phyloP scores from a whole-genome alignment of 2,888 invertebrate species.

The Druceiella hillmani region DNA sequence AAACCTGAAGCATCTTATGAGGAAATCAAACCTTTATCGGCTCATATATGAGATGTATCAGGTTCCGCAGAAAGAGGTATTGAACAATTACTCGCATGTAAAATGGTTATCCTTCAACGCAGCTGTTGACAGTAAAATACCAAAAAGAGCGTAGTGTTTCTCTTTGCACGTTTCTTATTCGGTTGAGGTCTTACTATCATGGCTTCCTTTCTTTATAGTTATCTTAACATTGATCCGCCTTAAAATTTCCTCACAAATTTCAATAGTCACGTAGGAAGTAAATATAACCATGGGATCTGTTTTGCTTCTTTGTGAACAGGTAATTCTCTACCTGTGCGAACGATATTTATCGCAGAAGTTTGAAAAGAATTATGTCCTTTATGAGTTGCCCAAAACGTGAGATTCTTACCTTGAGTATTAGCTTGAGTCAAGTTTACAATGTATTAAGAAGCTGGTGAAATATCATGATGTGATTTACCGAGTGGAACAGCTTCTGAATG shows the following conservation, averaged over 20 bases:
- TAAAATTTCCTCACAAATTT: slow-evolving; percentile 5
- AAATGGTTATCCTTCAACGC: slow-evolving; percentile 18
- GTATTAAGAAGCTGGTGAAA: no score
- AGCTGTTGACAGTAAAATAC: slow-evolving; percentile 10
- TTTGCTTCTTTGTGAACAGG: slow-evolving; percentile 6
- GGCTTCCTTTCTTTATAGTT: slow-evolving; percentile 2
- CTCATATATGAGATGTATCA: slow-evolving; percentile 19
- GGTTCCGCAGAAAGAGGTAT: slow-evolving; percentile 15
- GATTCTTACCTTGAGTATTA: no score
- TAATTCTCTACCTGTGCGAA: slow-evolving; percentile 4
- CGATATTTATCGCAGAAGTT: neutral
- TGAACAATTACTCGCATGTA: slow-evolving; percentile 16
- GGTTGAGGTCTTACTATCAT: slow-evolving; percentile 4
- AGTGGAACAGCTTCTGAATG: no score
- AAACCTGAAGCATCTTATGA: slow-evolving; percentile 17
- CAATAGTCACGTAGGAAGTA: no score
- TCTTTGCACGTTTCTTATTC: slow-evolving; percentile 2
- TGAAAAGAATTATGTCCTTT: no score
- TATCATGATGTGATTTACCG: no score
- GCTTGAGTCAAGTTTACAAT: no score
- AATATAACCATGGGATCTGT: slow-evolving; percentile 9
- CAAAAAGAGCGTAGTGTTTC: slow-evolving; percentile 5
- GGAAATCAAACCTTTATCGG: slow-evolving; percentile 18
- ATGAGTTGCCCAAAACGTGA: no score
- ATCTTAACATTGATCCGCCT: slow-evolving; percentile 2